A percentile compares a stretch with the other conserved stretches of the same genome.
These are phyloP conservation scores for Varanus salvator DNA, from an alignment of 2,113 vertebrate genomes.

Conservation along the genomic window DNA sequence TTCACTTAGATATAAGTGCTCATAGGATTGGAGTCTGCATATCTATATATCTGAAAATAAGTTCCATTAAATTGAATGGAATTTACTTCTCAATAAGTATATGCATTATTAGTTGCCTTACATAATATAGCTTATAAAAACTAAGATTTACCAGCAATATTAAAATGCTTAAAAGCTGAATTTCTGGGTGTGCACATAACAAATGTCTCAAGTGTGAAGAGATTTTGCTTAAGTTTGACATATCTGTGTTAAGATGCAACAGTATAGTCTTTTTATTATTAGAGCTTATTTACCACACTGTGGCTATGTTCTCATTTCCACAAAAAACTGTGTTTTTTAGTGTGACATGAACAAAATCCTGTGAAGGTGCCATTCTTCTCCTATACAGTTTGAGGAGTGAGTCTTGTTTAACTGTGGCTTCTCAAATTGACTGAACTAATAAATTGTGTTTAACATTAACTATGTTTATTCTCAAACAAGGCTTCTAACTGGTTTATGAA, in stretches of 20 bases:
- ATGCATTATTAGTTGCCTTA: not conserved
- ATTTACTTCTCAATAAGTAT: not conserved
- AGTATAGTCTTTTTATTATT: not conserved
- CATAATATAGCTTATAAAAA: not conserved
- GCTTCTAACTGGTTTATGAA: not conserved
- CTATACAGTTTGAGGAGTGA: not conserved
- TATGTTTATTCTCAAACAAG: not conserved
- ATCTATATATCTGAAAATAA: not conserved
- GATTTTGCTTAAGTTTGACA: not conserved
- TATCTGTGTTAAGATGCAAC: not conserved
- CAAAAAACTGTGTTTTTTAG: not conserved
- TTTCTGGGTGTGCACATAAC: not conserved
- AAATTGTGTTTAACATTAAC: no score
- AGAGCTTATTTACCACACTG: not conserved
- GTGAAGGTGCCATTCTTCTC: not conserved
- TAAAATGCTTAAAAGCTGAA: not conserved
- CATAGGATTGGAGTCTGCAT: not conserved
- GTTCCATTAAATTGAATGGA: not conserved
- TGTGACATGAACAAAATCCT: not conserved
- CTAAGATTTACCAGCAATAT: not conserved
- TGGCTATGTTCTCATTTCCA: no score
- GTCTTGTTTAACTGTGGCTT: not conserved
- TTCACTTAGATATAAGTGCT: not conserved
- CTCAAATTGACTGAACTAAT: no score
- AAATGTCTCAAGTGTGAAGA: not conserved